Evolutionary conservation across 2,888 invertebrate genomes (phyloP), one percentile per base, ranked within the genome.

Genomic region (Adineta ricciae): DNA sequence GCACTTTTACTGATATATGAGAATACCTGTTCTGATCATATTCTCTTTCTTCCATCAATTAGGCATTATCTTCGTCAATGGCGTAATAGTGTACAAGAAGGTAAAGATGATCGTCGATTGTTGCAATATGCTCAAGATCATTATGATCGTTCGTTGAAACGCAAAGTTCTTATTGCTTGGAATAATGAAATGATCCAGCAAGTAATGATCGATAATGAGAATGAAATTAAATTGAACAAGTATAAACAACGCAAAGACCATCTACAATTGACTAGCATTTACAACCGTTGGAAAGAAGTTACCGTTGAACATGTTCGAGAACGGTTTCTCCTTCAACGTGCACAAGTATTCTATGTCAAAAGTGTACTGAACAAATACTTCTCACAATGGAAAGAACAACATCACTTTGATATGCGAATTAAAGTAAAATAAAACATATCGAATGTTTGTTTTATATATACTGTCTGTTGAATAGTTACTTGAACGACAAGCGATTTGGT

Each of bases 81-180:
- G 78, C 19, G 41, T n/a, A 4, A 24, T 24, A 78, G 32, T 78
- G 8, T 41, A 41, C 24, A 41, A 19, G 78, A 78, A 41, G 78
- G 41, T n/a, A 38, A 78, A n/a, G 38, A n/a, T 41, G 78, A 78
- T 24, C 78, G 78, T 24, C 24, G 41, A 78, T n/a, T 41, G 41
- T 24, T 16, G 38, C 38, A 78, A 41, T 78, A 41, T 41, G 78
- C 78, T 41, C 19, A 36, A 5, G 78, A 78, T 78, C 78, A 78
- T 78, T 78, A 78, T 41, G 41, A 78, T 78, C 78, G 78, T n/a
- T 78, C n/a, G 4, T 78, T 78, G n/a, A 78, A 78, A 78, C 78
- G 78, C 14, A 78, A 78, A 41, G 4, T 78, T 11, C 78, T 78
- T 11, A 24, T 78, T 38, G 41, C 24, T 41, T 78, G 78, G 78